These are phyloP conservation scores for Otocyon megalotis DNA, from an alignment of 2,113 vertebrate genomes.

Conservation along the genomic window DNA sequence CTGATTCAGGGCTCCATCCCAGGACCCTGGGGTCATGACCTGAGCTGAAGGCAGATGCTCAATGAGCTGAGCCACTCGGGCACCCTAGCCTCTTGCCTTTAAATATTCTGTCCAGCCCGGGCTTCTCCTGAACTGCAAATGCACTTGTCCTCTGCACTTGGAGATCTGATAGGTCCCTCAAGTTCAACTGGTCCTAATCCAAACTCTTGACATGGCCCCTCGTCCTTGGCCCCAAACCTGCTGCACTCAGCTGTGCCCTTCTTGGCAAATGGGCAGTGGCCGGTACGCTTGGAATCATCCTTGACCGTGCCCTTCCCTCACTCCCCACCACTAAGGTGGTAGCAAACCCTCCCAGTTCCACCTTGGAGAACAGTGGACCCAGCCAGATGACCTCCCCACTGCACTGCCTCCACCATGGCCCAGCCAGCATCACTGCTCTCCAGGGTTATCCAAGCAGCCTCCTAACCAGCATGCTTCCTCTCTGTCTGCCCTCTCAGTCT, in stretches of 20 bases:
- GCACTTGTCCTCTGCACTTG: not conserved
- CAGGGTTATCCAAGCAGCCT: accelerated
- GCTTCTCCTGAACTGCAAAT: not conserved
- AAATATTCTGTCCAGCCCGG: not conserved
- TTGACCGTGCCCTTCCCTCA: not conserved
- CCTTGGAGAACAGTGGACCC: too few relatives aligned
- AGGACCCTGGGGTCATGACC: too few relatives aligned
- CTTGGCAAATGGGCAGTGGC: not conserved
- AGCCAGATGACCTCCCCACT: not conserved
- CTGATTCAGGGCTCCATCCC: too few relatives aligned
- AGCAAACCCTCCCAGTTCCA: not conserved
- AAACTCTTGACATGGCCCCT: accelerated
- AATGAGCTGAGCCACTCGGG: too few relatives aligned
- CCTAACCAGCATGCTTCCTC: not conserved
- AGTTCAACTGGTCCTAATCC: not conserved
- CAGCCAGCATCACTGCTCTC: not conserved
- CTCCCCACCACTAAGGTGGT: accelerated
- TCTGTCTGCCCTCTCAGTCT: not conserved
- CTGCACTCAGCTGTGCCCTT: not conserved
- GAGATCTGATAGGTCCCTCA: not conserved
- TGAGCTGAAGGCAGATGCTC: too few relatives aligned
- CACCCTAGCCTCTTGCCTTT: not conserved
- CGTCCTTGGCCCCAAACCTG: not conserved
- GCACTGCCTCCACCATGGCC: too few relatives aligned
- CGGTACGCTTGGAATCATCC: not conserved